phyloP scores from a whole-genome alignment of 2,888 invertebrate species.

The Dusona sp. region DNA sequence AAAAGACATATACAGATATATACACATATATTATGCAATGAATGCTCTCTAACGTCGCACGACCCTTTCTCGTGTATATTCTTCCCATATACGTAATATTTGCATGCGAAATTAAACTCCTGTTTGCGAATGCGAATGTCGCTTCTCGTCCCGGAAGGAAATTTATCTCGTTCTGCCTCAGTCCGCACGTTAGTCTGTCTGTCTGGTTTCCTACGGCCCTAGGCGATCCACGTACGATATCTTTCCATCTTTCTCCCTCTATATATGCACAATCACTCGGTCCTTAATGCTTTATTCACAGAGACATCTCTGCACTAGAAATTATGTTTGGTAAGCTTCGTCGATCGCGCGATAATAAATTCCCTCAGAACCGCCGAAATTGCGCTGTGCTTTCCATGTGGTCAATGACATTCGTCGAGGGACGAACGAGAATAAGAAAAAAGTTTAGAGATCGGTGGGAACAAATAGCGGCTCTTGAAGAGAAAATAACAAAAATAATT shows the following conservation, averaged over 20 bases:
- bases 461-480: not conserved
- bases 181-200: slow-evolving; percentile 62
- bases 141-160: slow-evolving; percentile 66
- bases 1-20: slow-evolving; percentile 6
- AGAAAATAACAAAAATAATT: not conserved
- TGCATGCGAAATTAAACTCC: slow-evolving; percentile 84
- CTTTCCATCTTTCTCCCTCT: slow-evolving; percentile 54
- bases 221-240: slow-evolving; percentile 59
- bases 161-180: slow-evolving; percentile 57
- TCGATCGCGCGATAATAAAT: slow-evolving; percentile 78
- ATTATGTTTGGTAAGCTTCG: slow-evolving; percentile 75
- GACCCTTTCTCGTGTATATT: slow-evolving; percentile 57
- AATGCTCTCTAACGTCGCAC: slow-evolving; percentile 50
- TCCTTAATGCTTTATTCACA: slow-evolving; percentile 79
- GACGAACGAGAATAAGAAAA: not conserved
- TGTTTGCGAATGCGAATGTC: slow-evolving; percentile 82
- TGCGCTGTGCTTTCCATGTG: not conserved
- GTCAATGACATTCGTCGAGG: not conserved
- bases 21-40: slow-evolving; percentile 42
- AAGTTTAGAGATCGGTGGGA: not conserved
- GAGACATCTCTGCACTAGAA: slow-evolving; percentile 74
- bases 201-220: slow-evolving; percentile 52
- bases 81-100: slow-evolving; percentile 79
- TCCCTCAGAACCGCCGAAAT: slow-evolving; percentile 79
- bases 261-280: slow-evolving; percentile 53